Evolutionary conservation across 2,888 invertebrate genomes (phyloP).

Genomic region (Heliconius erato): DNA sequence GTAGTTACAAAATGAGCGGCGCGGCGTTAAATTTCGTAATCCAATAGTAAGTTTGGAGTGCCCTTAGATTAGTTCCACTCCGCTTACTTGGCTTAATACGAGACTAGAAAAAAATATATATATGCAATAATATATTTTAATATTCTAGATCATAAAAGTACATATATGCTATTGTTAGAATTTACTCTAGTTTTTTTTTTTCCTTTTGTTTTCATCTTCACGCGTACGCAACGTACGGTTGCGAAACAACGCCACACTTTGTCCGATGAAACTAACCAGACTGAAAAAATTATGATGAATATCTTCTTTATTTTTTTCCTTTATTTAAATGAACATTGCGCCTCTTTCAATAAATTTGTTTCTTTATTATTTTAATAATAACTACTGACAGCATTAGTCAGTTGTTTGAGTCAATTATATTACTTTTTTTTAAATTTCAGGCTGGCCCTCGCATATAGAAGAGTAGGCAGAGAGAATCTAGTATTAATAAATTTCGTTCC

Average conservation of each 20-base stretch:
- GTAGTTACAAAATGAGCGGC: too few species aligned
- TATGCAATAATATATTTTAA: background rate
- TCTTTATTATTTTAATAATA: background rate
- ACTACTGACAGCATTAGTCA: background rate
- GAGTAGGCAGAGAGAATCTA: background rate
- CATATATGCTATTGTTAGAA: constrained; percentile 1
- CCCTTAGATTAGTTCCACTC: background rate
- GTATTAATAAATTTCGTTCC: background rate
- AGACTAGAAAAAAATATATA: too few species aligned
- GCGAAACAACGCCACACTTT: constrained; percentile 4
- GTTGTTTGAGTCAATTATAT: too few species aligned
- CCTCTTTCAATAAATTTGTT: background rate
- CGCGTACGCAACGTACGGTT: constrained; percentile 2
- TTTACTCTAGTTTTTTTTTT: background rate
- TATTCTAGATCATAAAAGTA: background rate
- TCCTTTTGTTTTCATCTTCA: background rate
- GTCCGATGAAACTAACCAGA: background rate
- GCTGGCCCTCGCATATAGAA: too few species aligned
- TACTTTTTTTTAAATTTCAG: background rate
- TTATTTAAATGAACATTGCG: background rate
- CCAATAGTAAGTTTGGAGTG: too few species aligned
- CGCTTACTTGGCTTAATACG: background rate
- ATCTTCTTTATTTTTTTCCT: background rate
- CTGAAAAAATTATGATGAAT: background rate
- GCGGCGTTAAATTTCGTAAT: background rate